Evolutionary conservation across 1,140 invertebrate genomes (phyloP), one percentile per base, ranked within the genome.

Genomic region (Diploscapter pachys): DNA sequence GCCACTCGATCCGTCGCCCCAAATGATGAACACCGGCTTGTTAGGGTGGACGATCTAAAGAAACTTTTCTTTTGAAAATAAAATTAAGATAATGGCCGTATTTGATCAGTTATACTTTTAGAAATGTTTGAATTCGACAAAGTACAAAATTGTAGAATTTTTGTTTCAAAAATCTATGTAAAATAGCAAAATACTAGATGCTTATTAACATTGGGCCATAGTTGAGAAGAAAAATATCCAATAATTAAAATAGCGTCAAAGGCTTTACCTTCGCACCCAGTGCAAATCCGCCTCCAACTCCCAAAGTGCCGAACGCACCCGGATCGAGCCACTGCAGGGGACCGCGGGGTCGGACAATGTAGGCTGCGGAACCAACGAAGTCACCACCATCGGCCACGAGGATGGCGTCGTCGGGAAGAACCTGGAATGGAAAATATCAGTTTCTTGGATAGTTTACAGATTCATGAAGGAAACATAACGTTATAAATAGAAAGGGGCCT

Each of bases 201-300:
- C 31, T 31, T 31, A 31, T 31, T 31, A 31, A 31, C 31, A 31
- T 31, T 31, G 31, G 31, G 31, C 31, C 31, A 31, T 31, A 31
- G 31, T 31, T 31, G 31, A 31, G 31, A 31, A 31, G 31, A 31
- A 31, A 31, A 31, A 31, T 31, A 31, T 31, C 1, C 9, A 65
- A 11, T 59, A 13, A 13, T 59, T 59, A 59, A 11, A 9, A 9
- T 59, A 59, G 57, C 13, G 13, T 9, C 9, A 13, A 9, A 65
- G 9, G 63, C 9, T 48, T 2, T 11, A 50, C 79, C 81, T 91
- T 91, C 8, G 90, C 90, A 50, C 90, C 90, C 8, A 91, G 82
- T 69, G 90, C 90, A 86, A 91, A 91, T 2, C 90, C 90, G 72
- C 89, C 90, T 50, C 90, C 90, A 67, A 90, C 90, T 13, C 90